Conservation (phyloP, 2,113 vertebrate genomes). For the Terrapene triunguis region DNA sequence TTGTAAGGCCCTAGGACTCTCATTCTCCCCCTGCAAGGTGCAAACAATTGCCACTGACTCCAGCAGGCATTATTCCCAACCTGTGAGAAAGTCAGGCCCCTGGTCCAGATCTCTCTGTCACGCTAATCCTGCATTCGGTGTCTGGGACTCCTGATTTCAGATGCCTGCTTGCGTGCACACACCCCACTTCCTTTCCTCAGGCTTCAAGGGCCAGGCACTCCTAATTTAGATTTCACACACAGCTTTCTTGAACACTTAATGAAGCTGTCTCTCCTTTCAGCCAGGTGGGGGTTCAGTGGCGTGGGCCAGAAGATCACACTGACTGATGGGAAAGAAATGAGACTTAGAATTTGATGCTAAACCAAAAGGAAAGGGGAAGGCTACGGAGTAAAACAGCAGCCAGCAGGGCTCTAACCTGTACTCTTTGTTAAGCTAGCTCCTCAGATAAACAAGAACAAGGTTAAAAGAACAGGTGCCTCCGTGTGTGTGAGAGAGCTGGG, state of each 20-base stretch:
- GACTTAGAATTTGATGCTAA: background rate
- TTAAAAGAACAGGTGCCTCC: background rate
- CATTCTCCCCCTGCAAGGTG: background rate
- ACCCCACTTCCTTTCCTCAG: background rate
- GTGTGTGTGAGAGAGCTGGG: accelerated
- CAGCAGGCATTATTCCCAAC: background rate
- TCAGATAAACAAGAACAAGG: background rate
- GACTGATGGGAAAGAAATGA: conserved; percentile 30
- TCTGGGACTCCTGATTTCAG: background rate
- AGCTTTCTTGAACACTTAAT: conserved; percentile 17
- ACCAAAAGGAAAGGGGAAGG: background rate
- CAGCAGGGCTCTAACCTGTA: background rate
- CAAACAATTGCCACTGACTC: accelerated
- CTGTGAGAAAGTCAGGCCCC: background rate
- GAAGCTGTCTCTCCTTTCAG: conserved; percentile 36
- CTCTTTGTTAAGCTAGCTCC: background rate
- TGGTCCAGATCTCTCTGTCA: background rate
- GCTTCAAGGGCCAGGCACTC: background rate
- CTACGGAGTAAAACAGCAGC: background rate
- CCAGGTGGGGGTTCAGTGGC: background rate
- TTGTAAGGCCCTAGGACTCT: background rate
- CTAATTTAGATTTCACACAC: conserved; percentile 23
- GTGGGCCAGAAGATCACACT: background rate
- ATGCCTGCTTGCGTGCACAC: background rate
- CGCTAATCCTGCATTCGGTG: background rate